Conservation (phyloP, 2,888 invertebrate species). For the Lochmaea capreae region DNA sequence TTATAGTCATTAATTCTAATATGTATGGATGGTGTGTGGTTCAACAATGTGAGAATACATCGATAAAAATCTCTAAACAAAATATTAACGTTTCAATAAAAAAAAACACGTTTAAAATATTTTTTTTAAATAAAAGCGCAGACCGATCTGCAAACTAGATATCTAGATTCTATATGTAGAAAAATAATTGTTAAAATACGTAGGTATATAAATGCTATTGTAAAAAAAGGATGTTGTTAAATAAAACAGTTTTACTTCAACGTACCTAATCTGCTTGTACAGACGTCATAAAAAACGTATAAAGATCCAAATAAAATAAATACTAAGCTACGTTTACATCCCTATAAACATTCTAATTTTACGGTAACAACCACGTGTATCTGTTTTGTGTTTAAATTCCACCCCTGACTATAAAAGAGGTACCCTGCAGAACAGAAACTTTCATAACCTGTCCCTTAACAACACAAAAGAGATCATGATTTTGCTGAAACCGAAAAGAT, state of each 20-base stretch:
- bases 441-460: conserved; percentile 45
- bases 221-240: conserved; percentile 1
- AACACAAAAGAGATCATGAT: conserved; percentile 57
- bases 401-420: conserved; percentile 23
- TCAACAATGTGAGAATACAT: no score
- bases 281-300: conserved; percentile 9
- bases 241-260: not conserved
- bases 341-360: conserved; percentile 14
- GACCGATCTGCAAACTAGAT: no score
- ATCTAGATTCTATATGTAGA: no score
- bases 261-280: not conserved
- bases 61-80: no score
- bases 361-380: conserved; percentile 2
- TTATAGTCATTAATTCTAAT: no score
- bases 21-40: no score
- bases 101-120: no score
- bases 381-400: conserved; percentile 18
- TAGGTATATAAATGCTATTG: not conserved
- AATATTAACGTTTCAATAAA: no score
- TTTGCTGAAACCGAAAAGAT: conserved; percentile 58
- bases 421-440: conserved; percentile 34
- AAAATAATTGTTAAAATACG: not conserved
- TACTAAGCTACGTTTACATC: not conserved
- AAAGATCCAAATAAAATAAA: conserved; percentile 9
- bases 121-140: no score